Evolutionary conservation across 2,113 vertebrate species (phyloP).

Genomic region (Hiodon alosoides): DNA sequence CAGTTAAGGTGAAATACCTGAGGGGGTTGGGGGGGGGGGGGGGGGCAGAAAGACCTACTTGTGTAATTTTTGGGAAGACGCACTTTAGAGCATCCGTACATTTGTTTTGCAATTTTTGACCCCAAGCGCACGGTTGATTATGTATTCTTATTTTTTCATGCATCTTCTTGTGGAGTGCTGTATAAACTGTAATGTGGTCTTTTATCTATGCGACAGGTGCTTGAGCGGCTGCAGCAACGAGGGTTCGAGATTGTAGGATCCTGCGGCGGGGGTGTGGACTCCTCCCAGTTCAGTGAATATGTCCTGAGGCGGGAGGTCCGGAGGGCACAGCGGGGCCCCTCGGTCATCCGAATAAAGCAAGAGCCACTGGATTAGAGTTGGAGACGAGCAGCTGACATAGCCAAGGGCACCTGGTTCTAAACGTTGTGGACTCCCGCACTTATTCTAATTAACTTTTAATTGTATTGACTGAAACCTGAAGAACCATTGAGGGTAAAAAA

Average conservation of each 20-base stretch:
- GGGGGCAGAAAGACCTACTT: not conserved
- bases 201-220: conserved; percentile 63
- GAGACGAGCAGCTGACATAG: not conserved
- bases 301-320: conserved; percentile 77
- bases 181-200: not conserved
- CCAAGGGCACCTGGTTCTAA: not conserved
- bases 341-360: conserved; percentile 83
- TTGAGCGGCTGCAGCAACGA: conserved; percentile 84
- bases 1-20: no score
- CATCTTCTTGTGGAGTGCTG: not conserved
- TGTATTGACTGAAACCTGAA: conserved; percentile 23
- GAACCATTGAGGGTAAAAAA: not conserved
- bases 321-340: conserved; percentile 65
- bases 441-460: conserved; percentile 2
- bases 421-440: not conserved
- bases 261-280: conserved; percentile 88
- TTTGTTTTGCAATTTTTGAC: no score
- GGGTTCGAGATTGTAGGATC: conserved; percentile 89
- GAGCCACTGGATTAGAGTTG: conserved; percentile 78
- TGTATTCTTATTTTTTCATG: not conserved
- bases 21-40: no score
- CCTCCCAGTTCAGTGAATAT: conserved; percentile 93
- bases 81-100: no score
- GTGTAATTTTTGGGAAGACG: not conserved
- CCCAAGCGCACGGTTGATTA: not conserved